These are phyloP conservation scores for Cavia aperea DNA, from an alignment of 2,113 vertebrate genomes.

Conservation along the genomic window DNA sequence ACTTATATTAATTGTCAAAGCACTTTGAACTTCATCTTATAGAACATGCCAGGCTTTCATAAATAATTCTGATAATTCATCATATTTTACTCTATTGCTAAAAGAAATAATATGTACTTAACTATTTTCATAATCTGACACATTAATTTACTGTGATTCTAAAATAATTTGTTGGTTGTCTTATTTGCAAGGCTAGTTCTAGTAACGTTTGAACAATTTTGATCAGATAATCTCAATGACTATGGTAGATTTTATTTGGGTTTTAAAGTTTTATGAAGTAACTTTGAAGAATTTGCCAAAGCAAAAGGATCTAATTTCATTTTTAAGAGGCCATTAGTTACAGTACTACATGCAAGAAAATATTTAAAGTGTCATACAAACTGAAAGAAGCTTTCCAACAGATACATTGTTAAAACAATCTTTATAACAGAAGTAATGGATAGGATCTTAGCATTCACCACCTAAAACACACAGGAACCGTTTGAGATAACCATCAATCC, in stretches of 20 bases:
- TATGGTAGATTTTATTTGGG: neutral
- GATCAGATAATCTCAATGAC: neutral
- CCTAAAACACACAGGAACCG: too few species aligned
- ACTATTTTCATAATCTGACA: neutral
- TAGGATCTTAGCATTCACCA: too few species aligned
- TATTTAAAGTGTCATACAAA: too few species aligned
- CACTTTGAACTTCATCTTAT: neutral
- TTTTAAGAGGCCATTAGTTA: neutral
- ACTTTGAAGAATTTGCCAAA: neutral
- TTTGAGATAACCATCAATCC: too few species aligned
- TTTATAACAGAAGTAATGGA: too few species aligned
- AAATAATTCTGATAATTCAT: neutral
- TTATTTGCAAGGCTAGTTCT: too few species aligned
- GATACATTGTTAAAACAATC: too few species aligned
- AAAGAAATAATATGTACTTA: neutral
- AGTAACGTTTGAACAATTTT: neutral
- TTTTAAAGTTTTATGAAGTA: neutral
- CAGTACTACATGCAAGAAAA: neutral
- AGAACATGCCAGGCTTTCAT: neutral
- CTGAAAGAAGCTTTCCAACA: too few species aligned
- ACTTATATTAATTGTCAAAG: rapidly evolving
- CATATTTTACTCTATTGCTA: neutral
- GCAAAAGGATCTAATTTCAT: neutral
- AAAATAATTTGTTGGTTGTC: too few species aligned
- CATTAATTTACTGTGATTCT: too few species aligned